These are phyloP conservation scores for Diabrotica balteata DNA, from an alignment of 2,888 invertebrate genomes.

Conservation along the genomic window DNA sequence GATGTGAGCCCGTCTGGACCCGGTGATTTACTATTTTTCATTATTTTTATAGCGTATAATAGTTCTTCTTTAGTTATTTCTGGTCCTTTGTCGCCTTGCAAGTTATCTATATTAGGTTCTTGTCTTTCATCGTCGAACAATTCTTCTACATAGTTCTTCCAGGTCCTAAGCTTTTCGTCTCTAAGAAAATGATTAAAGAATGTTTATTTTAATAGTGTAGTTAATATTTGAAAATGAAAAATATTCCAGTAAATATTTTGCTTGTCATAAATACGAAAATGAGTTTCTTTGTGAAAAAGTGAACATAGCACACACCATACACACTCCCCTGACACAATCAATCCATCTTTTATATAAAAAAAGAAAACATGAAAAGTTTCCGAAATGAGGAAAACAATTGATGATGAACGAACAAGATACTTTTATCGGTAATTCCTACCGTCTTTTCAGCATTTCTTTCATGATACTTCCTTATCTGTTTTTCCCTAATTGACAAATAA, in stretches of 20 bases:
- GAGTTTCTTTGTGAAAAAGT: constrained; percentile 10
- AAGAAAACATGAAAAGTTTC: constrained; percentile 2
- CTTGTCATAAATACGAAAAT: constrained; percentile 1
- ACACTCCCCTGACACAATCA: constrained; percentile 18
- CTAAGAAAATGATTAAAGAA: no score
- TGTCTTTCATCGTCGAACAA: no score
- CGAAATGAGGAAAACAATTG: constrained; percentile 25
- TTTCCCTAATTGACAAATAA: constrained; percentile 26
- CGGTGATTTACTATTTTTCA: no score
- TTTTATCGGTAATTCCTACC: constrained; percentile 26
- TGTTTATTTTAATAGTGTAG: no score
- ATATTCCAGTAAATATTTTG: not conserved
- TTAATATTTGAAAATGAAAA: not conserved
- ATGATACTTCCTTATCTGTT: constrained; percentile 22
- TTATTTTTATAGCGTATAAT: no score
- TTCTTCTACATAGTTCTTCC: no score
- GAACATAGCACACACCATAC: constrained; percentile 8
- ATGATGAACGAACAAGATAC: constrained; percentile 17
- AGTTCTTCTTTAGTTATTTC: no score
- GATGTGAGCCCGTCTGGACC: no score
- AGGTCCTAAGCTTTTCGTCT: no score
- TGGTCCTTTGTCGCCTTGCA: no score
- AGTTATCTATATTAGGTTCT: no score
- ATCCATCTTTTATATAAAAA: constrained; percentile 19
- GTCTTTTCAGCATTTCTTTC: constrained; percentile 27